Conservation (phyloP, 1,140 invertebrate species). For the Phocides pigmalion region DNA sequence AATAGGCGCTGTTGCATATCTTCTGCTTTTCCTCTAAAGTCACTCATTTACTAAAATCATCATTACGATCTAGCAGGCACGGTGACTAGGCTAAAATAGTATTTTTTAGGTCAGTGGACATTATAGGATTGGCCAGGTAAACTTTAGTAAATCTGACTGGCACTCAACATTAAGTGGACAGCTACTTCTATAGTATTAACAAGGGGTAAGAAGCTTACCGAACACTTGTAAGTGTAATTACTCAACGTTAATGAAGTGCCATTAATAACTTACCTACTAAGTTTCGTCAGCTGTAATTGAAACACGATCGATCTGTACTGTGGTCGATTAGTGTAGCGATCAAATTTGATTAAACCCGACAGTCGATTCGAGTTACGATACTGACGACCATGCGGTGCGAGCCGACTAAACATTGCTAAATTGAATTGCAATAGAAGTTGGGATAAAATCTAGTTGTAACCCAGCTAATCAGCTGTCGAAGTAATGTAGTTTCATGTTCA, state of each 20-base stretch:
- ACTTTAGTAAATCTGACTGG: no score
- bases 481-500: no score
- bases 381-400: not conserved
- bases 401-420: constrained; percentile 1
- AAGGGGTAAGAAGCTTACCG: not conserved
- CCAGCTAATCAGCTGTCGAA: no score
- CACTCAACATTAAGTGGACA: not conserved
- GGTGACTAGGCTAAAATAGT: no score
- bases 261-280: not conserved
- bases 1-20: no score
- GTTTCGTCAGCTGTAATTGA: not conserved
- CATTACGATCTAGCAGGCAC: no score
- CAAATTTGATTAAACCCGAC: not conserved
- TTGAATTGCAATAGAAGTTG: not conserved
- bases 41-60: no score
- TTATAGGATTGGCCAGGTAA: no score
- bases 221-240: not conserved
- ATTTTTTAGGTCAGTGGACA: no score
- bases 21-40: no score
- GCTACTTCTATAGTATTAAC: not conserved
- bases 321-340: constrained; percentile 1
- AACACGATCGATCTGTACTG: not conserved
- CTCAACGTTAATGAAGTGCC: constrained; percentile 1
- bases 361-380: not conserved
- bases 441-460: no score